Evolutionary conservation across 2,888 invertebrate species (phyloP).

Genomic region (Orthonychiurus folsomi): DNA sequence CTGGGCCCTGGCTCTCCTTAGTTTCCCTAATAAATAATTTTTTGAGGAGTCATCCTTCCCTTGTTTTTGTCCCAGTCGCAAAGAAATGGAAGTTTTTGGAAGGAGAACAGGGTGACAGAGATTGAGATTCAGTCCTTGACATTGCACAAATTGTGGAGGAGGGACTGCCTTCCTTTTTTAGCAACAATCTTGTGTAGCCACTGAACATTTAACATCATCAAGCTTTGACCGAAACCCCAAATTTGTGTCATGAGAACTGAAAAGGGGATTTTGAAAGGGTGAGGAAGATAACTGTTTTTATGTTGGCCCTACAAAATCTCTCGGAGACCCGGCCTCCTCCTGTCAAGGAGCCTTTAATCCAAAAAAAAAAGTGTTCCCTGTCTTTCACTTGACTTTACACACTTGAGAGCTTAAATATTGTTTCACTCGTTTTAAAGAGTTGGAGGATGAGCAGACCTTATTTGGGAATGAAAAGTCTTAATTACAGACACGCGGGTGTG

Average conservation of each 20-base stretch:
- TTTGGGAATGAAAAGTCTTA: background rate
- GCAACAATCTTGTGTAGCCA: background rate
- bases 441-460: no score
- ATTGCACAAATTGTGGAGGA: slow-evolving; percentile 2
- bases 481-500: background rate
- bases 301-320: background rate
- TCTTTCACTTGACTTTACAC: background rate
- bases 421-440: background rate
- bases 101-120: background rate
- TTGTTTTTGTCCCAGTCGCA: no score
- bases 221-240: no score
- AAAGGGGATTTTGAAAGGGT: slow-evolving; percentile 1
- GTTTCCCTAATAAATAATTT: no score
- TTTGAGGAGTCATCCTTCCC: no score
- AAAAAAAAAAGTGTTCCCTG: no score
- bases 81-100: background rate
- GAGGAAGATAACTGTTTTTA: background rate
- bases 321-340: no score
- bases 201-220: no score
- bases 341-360: no score
- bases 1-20: no score
- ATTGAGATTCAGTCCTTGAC: slow-evolving; percentile 3
- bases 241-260: slow-evolving; percentile 1
- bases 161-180: background rate
- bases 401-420: slow-evolving; percentile 1